Evolutionary conservation across 2,113 vertebrate species (phyloP), one percentile per base, ranked within the genome.

Genomic region (Tachysurus fulvidraco): DNA sequence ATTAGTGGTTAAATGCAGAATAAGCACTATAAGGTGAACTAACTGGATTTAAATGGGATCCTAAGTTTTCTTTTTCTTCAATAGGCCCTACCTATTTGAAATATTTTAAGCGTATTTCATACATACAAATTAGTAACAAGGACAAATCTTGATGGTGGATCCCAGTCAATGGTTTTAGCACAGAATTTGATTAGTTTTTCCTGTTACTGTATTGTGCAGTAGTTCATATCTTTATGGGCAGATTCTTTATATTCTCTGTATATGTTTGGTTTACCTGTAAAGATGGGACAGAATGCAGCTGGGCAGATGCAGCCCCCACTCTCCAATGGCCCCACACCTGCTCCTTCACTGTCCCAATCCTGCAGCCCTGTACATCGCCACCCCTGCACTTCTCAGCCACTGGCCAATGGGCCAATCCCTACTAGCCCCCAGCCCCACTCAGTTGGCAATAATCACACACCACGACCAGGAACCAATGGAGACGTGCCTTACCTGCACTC

Each of bases 401-500:
- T 96, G 92, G 94, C 96, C 94, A 99, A 98, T 88, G 97, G 97
- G 92, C 95, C 97, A 87, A 96, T 96, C 89, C 95, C 96, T 88
- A 94, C 96, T 89, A 96, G 96, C 93, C 92, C 93, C 84, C 96
- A 93, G 91, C 95, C 95, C 93, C 95, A 95, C 94, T 96, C 96
- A 90, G 94, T 95, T 96, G 96, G 96, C 93, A 97, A 96, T 95
- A 97, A 96, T 95, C 97, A 97, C 93, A 92, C 94, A 94, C 93
- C 94, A 94, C 96, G 95, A 94, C 95, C 94, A 93, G 97, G 96
- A 95, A 98, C 96, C 96, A 98, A 98, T 93, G 97, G 97, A 98
- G 97, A 98, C 89, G 98, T 99, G 98, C 98, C 98, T 99, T 99
- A 99, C 96, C 95, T 95, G 95, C 97, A 97, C 96, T 96, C 94